Evolutionary conservation across 2,113 vertebrate species (phyloP), one percentile per base, ranked within the genome.

Genomic region (Pseudorectes ferrugineus): DNA sequence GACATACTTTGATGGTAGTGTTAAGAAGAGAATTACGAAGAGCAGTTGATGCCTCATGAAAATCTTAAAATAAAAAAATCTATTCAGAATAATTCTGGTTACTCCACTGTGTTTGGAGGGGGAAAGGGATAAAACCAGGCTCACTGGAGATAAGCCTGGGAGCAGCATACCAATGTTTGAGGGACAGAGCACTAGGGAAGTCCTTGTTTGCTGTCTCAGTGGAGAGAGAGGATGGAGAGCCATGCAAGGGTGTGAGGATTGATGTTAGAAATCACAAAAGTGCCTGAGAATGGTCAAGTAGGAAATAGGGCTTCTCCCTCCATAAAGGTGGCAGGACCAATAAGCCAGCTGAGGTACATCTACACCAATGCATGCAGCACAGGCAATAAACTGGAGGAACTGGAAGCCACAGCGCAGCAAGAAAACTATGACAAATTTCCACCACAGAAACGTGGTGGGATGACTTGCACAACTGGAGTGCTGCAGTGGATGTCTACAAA

Each of bases 1-100:
- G 63, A 61, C 58, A 42, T 38, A 54, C 43, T 78, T 85, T 77
- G 85, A 96, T 63, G 72, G 43, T 35, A 79, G 28, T 18, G 19
- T 74, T 94, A 88, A 90, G 88, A 85, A 90, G 61, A 76, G 55
- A 92, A 93, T 94, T 96, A 63, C 9, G 3, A 72, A 89, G 59
- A 89, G 33, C 63, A 89, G 52, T 54, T 81, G 45, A 80, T 0
- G 8, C 73, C 54, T 92, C 19, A 46, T 88, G 59, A 82, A 92
- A 88, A 86, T 59, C 87, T 87, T 84, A 73, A 42, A 92, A 86
- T 33, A 25, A 38, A 70, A 78, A 85, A 88, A 72, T 58, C 35
- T 94, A 82, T 93, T 67, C 82, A 83, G 78, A 81, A 84, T 51
- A 88, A 71, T 73, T 92, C 78, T 73, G 48, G 19, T 87, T 91